Evolutionary conservation across 1,140 invertebrate species (phyloP).

Genomic region (Helicoverpa zea): DNA sequence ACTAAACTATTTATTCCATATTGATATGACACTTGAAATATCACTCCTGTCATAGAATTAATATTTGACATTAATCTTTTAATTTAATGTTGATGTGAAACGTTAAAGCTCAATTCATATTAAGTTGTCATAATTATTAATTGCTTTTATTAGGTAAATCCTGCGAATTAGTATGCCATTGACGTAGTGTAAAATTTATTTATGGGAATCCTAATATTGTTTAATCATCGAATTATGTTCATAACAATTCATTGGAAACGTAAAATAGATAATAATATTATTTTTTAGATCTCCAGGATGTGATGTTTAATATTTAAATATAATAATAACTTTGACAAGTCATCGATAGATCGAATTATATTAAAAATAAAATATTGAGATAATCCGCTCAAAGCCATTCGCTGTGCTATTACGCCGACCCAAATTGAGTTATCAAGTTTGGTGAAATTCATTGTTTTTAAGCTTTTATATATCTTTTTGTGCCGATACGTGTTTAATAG

Average conservation of each 20-base stretch:
- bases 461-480: constrained; percentile 72
- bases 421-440: constrained; percentile 85
- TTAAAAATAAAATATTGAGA: not conserved
- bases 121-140: constrained; percentile 44
- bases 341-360: not conserved
- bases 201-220: not conserved
- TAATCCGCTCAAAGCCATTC: constrained; percentile 21
- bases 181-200: not conserved
- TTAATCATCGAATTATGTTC: constrained; percentile 3
- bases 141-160: not conserved
- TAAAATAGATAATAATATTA: not conserved
- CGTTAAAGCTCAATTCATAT: constrained; percentile 15
- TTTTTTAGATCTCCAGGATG: constrained; percentile 16
- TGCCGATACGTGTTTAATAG: constrained; percentile 82
- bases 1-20: constrained; percentile 5
- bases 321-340: not conserved
- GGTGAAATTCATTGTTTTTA: constrained; percentile 84
- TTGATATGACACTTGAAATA: constrained; percentile 1
- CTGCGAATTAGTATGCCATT: constrained; percentile 27
- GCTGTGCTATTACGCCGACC: constrained; percentile 58
- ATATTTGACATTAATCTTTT: constrained; percentile 35
- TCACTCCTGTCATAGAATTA: constrained; percentile 30
- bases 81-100: constrained; percentile 28
- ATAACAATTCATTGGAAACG: not conserved
- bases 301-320: not conserved